These are phyloP conservation scores for Zygaena filipendulae DNA, from an alignment of 2,888 invertebrate genomes.

Conservation along the genomic window DNA sequence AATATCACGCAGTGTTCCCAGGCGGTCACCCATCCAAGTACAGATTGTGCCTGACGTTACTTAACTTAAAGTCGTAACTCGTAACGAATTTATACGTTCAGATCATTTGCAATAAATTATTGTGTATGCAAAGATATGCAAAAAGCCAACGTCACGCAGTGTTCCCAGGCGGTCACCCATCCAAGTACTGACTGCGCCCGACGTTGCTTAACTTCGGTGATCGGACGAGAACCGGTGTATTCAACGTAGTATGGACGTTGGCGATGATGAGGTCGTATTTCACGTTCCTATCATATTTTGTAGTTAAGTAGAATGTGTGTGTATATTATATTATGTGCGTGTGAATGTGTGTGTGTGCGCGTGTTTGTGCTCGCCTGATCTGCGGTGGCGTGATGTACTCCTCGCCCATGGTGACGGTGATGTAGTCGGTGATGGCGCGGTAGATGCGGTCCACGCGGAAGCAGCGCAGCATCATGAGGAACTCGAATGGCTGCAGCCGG, in stretches of 20 bases:
- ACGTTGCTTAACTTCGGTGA: constrained; percentile 63
- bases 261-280: no score
- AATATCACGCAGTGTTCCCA: constrained; percentile 17
- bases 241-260: constrained; percentile 55
- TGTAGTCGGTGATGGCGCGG: constrained; percentile 85
- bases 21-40: constrained; percentile 22
- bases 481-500: constrained; percentile 72
- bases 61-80: no score
- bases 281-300: no score
- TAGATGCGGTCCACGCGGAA: constrained; percentile 91
- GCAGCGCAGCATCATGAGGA: constrained; percentile 86
- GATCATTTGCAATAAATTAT: no score
- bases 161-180: constrained; percentile 42
- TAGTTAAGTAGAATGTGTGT: no score
- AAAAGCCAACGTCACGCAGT: constrained; percentile 17
- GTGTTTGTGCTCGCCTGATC: no score
- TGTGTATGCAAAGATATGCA: no score
- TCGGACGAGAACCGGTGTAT: constrained; percentile 62
- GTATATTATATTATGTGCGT: no score
- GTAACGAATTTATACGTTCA: no score
- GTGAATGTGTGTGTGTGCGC: no score
- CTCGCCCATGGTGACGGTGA: constrained; percentile 85
- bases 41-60: constrained; percentile 19
- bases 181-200: constrained; percentile 62
- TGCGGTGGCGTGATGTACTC: constrained; percentile 91